Evolutionary conservation across 2,113 vertebrate species (phyloP).

Genomic region (Pteronura brasiliensis): DNA sequence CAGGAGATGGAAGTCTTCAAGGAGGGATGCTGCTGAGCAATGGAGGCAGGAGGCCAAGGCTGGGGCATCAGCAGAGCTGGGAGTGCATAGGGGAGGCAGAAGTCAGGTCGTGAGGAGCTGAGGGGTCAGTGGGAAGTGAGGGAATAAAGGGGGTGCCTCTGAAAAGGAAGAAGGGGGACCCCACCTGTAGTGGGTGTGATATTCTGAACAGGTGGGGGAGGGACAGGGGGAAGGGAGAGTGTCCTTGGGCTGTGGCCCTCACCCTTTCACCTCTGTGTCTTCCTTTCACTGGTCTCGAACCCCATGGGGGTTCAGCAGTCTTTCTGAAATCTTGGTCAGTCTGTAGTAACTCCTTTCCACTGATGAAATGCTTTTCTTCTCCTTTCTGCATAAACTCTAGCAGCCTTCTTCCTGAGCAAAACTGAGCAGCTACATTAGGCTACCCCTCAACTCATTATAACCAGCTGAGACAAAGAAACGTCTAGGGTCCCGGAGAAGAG

Average conservation of each 20-base stretch:
- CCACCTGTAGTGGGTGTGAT: background rate
- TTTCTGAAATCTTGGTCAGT: background rate
- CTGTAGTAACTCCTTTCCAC: background rate
- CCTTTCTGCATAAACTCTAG: background rate
- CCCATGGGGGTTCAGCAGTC: background rate
- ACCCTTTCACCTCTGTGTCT: background rate
- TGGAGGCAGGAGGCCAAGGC: background rate
- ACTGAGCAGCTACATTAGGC: background rate
- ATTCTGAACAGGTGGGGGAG: background rate
- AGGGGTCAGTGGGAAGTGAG: too few relatives aligned
- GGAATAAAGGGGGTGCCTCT: background rate
- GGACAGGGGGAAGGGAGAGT: background rate
- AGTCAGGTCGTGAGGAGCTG: background rate
- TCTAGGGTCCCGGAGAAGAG: too few relatives aligned
- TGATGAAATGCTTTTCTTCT: conserved; percentile 1
- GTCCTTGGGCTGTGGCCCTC: background rate
- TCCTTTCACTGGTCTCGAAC: background rate
- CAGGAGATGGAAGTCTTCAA: background rate
- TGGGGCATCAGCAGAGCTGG: background rate
- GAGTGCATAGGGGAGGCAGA: too few relatives aligned
- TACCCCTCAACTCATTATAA: background rate
- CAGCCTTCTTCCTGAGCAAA: background rate
- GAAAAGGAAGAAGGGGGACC: background rate
- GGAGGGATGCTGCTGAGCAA: rapidly evolving
- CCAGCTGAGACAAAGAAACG: background rate